Percentiles rank a stretch among this genome's conserved stretches.
These are phyloP conservation scores for Gerris buenoi DNA, from an alignment of 1,140 invertebrate species.

Conservation along the genomic window DNA sequence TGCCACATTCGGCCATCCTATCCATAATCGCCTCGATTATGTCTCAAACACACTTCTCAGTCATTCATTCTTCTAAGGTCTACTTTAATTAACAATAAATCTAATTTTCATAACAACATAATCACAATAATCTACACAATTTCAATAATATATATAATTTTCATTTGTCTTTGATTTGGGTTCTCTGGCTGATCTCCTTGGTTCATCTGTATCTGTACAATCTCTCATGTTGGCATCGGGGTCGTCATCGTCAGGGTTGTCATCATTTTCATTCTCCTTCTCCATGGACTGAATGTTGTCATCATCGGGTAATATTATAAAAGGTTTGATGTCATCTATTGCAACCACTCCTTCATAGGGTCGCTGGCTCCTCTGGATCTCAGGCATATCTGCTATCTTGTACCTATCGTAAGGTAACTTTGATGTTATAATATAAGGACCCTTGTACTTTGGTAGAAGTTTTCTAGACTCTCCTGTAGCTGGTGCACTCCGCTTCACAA, in stretches of 20 bases:
- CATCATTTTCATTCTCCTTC: background rate
- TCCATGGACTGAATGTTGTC: background rate
- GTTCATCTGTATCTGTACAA: too few relatives aligned
- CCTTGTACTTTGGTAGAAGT: constrained; percentile 1
- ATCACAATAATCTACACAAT: too few relatives aligned
- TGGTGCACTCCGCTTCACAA: background rate
- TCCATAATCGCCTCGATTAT: too few relatives aligned
- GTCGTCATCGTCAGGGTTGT: background rate
- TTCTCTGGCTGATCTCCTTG: too few relatives aligned
- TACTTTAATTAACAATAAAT: too few relatives aligned
- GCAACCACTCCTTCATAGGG: background rate
- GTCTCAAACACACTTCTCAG: too few relatives aligned
- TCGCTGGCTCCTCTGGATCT: background rate
- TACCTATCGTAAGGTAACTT: background rate
- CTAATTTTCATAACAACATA: too few relatives aligned
- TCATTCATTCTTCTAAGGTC: too few relatives aligned
- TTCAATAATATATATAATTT: too few relatives aligned
- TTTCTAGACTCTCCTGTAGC: background rate
- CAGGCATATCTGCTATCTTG: background rate
- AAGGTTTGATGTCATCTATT: background rate
- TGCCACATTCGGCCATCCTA: too few relatives aligned
- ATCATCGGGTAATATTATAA: background rate
- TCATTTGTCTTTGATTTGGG: too few relatives aligned
- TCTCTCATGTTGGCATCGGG: background rate
- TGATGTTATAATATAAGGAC: background rate